These are phyloP conservation scores for Sthenelais limicola DNA, from an alignment of 2,888 invertebrate genomes.

Conservation along the genomic window DNA sequence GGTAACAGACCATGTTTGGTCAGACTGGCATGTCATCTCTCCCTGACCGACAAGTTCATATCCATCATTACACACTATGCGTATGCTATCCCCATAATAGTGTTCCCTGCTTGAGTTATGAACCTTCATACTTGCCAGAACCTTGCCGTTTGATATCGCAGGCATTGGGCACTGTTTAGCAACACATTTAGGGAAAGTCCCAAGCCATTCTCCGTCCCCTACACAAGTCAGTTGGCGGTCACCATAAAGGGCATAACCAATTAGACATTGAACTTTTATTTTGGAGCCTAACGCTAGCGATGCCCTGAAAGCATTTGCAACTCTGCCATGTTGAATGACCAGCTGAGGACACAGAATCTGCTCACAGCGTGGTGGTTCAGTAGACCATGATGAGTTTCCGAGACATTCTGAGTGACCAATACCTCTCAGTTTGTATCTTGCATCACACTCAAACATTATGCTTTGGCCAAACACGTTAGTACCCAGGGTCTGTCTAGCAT, in stretches of 20 bases:
- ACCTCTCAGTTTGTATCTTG: constrained; percentile 43
- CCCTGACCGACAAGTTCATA: constrained; percentile 44
- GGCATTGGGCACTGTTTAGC: constrained; percentile 48
- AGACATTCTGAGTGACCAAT: constrained; percentile 26
- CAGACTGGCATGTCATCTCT: constrained; percentile 47
- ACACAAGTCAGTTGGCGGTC: constrained; percentile 57
- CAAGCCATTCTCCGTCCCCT: constrained; percentile 63
- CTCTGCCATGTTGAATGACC: constrained; percentile 32
- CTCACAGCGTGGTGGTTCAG: constrained; percentile 20
- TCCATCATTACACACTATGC: constrained; percentile 48
- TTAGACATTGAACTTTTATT: constrained; percentile 39
- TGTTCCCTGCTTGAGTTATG: constrained; percentile 15
- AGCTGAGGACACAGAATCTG: constrained; percentile 28
- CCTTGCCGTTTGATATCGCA: constrained; percentile 43
- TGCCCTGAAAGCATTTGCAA: constrained; percentile 31
- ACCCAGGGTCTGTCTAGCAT: neutral
- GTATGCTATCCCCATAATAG: constrained; percentile 46
- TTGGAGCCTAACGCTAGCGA: constrained; percentile 34
- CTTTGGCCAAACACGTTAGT: constrained; percentile 33
- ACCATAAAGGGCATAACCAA: constrained; percentile 64
- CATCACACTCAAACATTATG: constrained; percentile 40
- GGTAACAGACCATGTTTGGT: constrained; percentile 48
- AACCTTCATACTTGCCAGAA: neutral
- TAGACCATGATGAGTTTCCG: constrained; percentile 43
- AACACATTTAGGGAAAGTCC: constrained; percentile 60